These are phyloP conservation scores for Solenopsis invicta DNA, from an alignment of 1,140 invertebrate species.

Conservation along the genomic window DNA sequence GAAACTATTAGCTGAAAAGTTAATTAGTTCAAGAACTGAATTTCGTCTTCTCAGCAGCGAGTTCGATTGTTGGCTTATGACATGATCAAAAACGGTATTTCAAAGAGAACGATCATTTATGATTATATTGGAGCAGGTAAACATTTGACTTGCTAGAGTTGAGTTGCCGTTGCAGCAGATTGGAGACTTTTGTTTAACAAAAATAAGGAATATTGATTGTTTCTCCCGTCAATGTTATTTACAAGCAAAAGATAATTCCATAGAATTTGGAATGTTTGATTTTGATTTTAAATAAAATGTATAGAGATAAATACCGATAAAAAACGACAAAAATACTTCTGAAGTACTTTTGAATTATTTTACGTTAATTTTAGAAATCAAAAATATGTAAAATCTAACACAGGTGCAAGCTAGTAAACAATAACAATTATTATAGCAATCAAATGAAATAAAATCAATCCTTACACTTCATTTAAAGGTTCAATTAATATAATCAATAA, in stretches of 20 bases:
- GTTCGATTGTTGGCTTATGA: slow-evolving; percentile 93
- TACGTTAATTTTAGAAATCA: background rate
- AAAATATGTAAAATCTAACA: slow-evolving; percentile 16
- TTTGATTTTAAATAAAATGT: slow-evolving; percentile 17
- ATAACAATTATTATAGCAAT: background rate
- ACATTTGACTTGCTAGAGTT: slow-evolving; percentile 76
- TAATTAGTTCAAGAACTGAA: slow-evolving; percentile 46
- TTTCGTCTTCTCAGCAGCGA: slow-evolving; percentile 81
- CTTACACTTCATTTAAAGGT: background rate
- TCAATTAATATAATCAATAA: slow-evolving; percentile 24
- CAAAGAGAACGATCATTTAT: slow-evolving; percentile 30
- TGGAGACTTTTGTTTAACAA: slow-evolving; percentile 71
- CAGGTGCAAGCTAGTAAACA: background rate
- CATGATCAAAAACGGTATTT: slow-evolving; percentile 61
- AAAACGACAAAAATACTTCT: background rate
- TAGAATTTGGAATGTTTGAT: background rate
- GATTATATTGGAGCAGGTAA: slow-evolving; percentile 49
- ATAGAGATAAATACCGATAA: background rate
- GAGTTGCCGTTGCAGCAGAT: slow-evolving; percentile 39
- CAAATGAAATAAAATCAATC: slow-evolving; percentile 9
- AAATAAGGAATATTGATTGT: slow-evolving; percentile 42
- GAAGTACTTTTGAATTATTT: background rate
- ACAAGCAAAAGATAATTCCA: background rate
- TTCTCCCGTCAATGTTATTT: slow-evolving; percentile 14
- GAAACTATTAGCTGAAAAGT: slow-evolving; percentile 30